phyloP scores from a whole-genome alignment of 2,113 vertebrate genomes.

The Gulo gulo region DNA sequence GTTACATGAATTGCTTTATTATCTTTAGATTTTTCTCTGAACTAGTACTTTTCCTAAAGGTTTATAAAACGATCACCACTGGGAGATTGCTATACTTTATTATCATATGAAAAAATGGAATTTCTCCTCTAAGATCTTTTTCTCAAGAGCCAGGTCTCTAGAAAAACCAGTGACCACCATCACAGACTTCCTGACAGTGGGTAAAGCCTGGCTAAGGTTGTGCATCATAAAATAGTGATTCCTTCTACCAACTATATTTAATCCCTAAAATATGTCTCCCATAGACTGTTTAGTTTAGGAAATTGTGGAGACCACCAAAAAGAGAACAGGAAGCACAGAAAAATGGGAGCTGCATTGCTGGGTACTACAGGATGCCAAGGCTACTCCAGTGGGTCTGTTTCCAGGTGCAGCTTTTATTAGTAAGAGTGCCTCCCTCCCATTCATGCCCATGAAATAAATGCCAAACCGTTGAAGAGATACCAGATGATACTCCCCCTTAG shows the following conservation, averaged over 20 bases:
- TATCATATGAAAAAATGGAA: neutral
- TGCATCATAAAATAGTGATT: neutral
- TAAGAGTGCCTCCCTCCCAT: neutral
- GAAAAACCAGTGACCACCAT: neutral
- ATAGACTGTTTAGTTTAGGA: neutral
- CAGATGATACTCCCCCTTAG: neutral
- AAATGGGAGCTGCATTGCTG: neutral
- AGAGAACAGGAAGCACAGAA: neutral
- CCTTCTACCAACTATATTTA: neutral
- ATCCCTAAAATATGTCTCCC: neutral
- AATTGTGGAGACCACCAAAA: neutral
- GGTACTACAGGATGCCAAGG: neutral
- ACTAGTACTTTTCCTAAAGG: neutral
- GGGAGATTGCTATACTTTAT: neutral
- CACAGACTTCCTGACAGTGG: neutral
- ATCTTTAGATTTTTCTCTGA: neutral
- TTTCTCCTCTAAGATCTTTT: neutral
- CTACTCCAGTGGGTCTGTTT: neutral
- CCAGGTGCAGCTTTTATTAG: neutral
- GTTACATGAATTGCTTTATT: neutral
- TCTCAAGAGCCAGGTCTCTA: neutral
- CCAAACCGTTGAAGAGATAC: neutral
- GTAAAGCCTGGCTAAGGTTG: neutral
- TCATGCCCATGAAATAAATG: neutral
- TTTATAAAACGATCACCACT: neutral